Evolutionary conservation across 2,888 invertebrate species (phyloP), one percentile per base, ranked within the genome.

Genomic region (Scotopteryx bipunctaria): DNA sequence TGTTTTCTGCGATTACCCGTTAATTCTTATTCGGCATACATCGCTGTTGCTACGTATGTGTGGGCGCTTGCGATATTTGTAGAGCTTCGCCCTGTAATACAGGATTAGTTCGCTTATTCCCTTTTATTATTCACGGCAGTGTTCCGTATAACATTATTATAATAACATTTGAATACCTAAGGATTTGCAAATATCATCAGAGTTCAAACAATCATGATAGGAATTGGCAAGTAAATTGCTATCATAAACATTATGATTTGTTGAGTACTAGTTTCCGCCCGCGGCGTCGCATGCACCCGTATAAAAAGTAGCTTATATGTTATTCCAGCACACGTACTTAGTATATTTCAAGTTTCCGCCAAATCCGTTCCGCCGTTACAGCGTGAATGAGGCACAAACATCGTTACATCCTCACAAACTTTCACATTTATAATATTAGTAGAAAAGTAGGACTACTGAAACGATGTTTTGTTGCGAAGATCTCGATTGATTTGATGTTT

Each of bases 1-100:
- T 33, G 11, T 13, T 14, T 11, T 15, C 43, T 16, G n/a, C 40
- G 33, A 14, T 37, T 21, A 36, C 23, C 25, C 33, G 37, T 42
- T 48, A 49, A 43, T 45, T 47, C 14, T 17, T 27, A 43, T 52
- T 42, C 45, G 5, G 25, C 16, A 14, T 37, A 42, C 29, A 25
- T 19, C 38, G 37, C 14, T 41, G 41, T 50, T 57, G 38, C 38
- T 40, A 47, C 14, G 49, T 29, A 55, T 47, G 40, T 41, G 32
- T 32, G 41, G 17, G n/a, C 33, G 16, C 38, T 53, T 25, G 44
- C 42, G 37, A 45, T 45, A 50, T 55, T 46, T 40, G 46, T 54
- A 55, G 41, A 49, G 56, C 52, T 59, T 59, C 54, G 29, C 25
- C 37, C 21, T 52, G 49, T 57, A 61, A 51, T 55, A 45, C 46